Evolutionary conservation across 2,888 invertebrate genomes (phyloP).

Genomic region (Polyploca ridens): DNA sequence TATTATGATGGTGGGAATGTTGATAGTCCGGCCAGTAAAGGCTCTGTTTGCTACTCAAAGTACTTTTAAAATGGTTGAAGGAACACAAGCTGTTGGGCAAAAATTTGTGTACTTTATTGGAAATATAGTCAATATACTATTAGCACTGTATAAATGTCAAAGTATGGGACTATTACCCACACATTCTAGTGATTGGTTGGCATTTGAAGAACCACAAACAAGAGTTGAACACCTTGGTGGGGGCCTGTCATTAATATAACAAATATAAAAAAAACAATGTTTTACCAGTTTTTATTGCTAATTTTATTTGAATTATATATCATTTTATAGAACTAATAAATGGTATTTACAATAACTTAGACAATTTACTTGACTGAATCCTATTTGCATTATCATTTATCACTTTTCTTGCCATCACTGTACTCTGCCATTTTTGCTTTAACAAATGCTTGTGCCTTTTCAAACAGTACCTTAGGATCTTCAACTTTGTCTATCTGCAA

Average conservation of each 20-base stretch:
- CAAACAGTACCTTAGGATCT: conserved; percentile 89
- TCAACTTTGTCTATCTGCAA: conserved; percentile 93
- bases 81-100: conserved; percentile 94
- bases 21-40: conserved; percentile 97
- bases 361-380: conserved; percentile 34
- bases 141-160: conserved; percentile 98
- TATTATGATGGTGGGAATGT: conserved; percentile 99
- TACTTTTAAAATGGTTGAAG: conserved; percentile 97
- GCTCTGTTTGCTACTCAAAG: conserved; percentile 95
- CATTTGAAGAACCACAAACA: conserved; percentile 96
- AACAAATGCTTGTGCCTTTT: conserved; percentile 88
- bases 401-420: conserved; percentile 70
- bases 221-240: conserved; percentile 94
- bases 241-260: conserved; percentile 87
- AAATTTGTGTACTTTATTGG: conserved; percentile 97
- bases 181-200: conserved; percentile 99
- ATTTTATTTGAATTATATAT: conserved; percentile 51
- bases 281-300: conserved; percentile 44
- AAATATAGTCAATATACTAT: conserved; percentile 94
- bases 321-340: conserved; percentile 64
- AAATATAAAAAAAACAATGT: conserved; percentile 8
- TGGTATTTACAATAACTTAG: conserved; percentile 67
- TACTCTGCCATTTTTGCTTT: conserved; percentile 85
- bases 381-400: conserved; percentile 40
- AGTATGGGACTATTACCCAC: conserved; percentile 98